Evolutionary conservation across 2,113 vertebrate species (phyloP).

Genomic region (Cyprinus carpio): DNA sequence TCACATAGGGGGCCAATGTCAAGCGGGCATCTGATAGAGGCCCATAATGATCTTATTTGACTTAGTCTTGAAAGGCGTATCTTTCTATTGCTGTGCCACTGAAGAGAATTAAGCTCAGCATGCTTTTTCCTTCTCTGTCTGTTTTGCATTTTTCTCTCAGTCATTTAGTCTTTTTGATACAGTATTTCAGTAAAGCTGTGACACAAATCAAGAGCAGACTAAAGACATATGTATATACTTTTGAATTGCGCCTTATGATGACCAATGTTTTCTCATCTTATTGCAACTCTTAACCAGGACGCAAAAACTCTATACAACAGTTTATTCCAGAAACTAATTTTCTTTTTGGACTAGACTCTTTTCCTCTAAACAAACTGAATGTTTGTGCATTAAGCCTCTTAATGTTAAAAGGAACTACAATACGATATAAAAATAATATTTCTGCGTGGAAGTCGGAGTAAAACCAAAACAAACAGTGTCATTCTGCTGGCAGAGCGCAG

Average conservation of each 20-base stretch:
- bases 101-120: not conserved
- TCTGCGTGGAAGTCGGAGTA: conserved; percentile 39
- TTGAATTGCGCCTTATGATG: conserved; percentile 19
- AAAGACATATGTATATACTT: conserved; percentile 11
- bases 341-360: not conserved
- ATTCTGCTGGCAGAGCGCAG: conserved; percentile 55
- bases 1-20: not conserved
- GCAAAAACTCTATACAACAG: not conserved
- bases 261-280: not conserved
- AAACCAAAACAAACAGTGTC: conserved; percentile 49
- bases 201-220: conserved; percentile 54
- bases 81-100: not conserved
- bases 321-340: not conserved
- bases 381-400: conserved; percentile 5
- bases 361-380: not conserved
- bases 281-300: not conserved
- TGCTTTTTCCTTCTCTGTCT: not conserved
- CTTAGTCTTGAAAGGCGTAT: not conserved
- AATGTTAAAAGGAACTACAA: conserved; percentile 26
- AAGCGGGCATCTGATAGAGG: not conserved
- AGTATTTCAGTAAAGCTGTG: conserved; percentile 40
- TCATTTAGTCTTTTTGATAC: conserved; percentile 15
- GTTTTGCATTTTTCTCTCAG: conserved; percentile 14
- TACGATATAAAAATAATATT: conserved; percentile 33
- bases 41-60: conserved; percentile 19